phyloP scores from a whole-genome alignment of 1,140 invertebrate species.

The Saccostrea echinata region DNA sequence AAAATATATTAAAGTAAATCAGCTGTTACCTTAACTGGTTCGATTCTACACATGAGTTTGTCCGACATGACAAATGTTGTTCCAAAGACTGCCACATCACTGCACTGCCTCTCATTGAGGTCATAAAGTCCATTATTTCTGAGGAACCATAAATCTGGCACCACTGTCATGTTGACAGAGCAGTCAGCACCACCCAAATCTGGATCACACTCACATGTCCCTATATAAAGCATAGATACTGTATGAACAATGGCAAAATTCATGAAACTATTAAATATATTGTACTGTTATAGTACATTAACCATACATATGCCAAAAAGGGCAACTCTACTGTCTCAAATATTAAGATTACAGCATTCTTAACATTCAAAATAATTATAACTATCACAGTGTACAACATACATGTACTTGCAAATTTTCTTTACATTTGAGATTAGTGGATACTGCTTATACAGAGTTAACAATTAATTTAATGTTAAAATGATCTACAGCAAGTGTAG shows the following conservation, averaged over 20 bases:
- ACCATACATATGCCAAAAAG: too few species aligned
- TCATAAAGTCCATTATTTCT: constrained; percentile 52
- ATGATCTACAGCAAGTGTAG: too few species aligned
- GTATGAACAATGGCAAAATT: not conserved
- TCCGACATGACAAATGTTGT: constrained; percentile 50
- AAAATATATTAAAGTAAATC: not conserved
- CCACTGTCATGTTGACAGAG: constrained; percentile 47
- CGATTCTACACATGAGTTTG: constrained; percentile 54
- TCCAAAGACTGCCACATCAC: constrained; percentile 44
- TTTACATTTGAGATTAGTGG: too few species aligned
- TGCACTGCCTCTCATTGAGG: constrained; percentile 38
- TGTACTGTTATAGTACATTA: not conserved
- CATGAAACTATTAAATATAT: not conserved
- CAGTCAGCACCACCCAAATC: constrained; percentile 55
- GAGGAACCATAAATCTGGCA: constrained; percentile 45
- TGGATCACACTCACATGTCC: constrained; percentile 49
- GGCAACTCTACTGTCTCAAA: too few species aligned
- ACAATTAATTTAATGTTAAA: too few species aligned
- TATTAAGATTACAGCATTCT: too few species aligned
- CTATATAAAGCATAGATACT: constrained; percentile 30
- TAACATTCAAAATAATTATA: not conserved
- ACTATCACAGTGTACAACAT: too few species aligned
- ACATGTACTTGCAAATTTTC: too few species aligned
- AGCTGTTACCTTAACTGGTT: constrained; percentile 29
- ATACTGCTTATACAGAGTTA: too few species aligned